Evolutionary conservation across 2,888 invertebrate species (phyloP).

Genomic region (Nephrocerus scutellatus): DNA sequence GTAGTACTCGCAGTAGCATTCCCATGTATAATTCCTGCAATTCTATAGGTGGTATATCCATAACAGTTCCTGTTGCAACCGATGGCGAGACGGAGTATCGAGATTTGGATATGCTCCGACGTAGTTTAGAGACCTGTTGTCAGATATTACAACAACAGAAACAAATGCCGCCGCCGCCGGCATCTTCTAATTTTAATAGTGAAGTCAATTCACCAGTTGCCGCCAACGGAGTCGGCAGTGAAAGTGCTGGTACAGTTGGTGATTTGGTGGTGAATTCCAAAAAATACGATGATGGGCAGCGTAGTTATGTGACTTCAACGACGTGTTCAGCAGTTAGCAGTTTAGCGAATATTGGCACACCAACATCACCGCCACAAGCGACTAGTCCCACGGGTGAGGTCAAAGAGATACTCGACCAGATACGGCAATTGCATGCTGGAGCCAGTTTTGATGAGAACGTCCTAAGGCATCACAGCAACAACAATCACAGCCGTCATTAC

Average conservation of each 20-base stretch:
- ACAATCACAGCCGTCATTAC: constrained; percentile 3
- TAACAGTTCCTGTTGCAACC: constrained; percentile 34
- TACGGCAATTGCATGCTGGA: constrained; percentile 55
- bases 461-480: constrained; percentile 21
- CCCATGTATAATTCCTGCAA: constrained; percentile 36
- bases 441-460: constrained; percentile 46
- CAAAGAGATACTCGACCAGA: constrained; percentile 64
- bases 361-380: constrained; percentile 70
- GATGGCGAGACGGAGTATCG: constrained; percentile 32
- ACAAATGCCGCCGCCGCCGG: constrained; percentile 24
- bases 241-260: too few relatives aligned
- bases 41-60: constrained; percentile 37
- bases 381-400: constrained; percentile 76
- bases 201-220: constrained; percentile 27
- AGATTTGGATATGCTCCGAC: constrained; percentile 33
- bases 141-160: constrained; percentile 38
- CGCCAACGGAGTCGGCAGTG: constrained; percentile 18
- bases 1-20: constrained; percentile 25
- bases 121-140: constrained; percentile 44
- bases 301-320: constrained; percentile 48
- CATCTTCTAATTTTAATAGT: constrained; percentile 26
- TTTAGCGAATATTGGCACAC: constrained; percentile 59
- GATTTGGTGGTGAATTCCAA: too few relatives aligned
- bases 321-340: constrained; percentile 64
- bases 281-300: constrained; percentile 36